Evolutionary conservation across 2,113 vertebrate genomes (phyloP), one percentile per base, ranked within the genome.

Genomic region (Etia nguti): DNA sequence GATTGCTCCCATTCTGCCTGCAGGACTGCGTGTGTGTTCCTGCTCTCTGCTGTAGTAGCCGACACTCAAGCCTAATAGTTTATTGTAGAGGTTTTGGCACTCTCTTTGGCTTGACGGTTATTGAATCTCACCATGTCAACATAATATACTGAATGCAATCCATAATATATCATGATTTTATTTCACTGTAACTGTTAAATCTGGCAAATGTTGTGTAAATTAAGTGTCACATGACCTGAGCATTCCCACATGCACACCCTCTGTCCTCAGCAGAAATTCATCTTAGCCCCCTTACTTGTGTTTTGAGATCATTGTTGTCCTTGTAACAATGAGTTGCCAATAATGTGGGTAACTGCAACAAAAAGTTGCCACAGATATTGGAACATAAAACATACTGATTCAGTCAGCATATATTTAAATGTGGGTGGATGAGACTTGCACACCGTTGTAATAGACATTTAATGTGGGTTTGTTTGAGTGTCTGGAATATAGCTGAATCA

Each of bases 1-100:
- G 11, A 56, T 55, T 0, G 24, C 54, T 24, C 6, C 54, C 6
- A 0, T 8, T 15, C 12, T 0, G 55, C 55, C 54, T 13, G 22
- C 55, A 57, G 12, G 55, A 15, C 55, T 24, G 11, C 8, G 3
- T 70, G 52, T 18, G 3, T 70, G 52, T 4, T 3, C 0, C 62
- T 73, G 50, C 73, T 20, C 26, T 11, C 5, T 20, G 46, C 73
- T 36, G 18, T 31, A 18, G 59, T 10, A 20, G 57, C 59, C n/a
- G n/a, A 22, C 59, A n/a, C 60, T 38, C 60, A 0, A 65, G 60
- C 10, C 60, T 8, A 0, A 3, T 8, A 68, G 20, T 68, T 68
- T 0, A 1, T 38, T 38, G 13, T n/a, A 38, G 4, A 20, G 11
- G 10, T 41, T 41, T n/a, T 36, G 34, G 60, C 31, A 31, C 15